Evolutionary conservation across 1,140 invertebrate genomes (phyloP), one percentile per base, ranked within the genome.

Genomic region (Lasioglossum albipes): DNA sequence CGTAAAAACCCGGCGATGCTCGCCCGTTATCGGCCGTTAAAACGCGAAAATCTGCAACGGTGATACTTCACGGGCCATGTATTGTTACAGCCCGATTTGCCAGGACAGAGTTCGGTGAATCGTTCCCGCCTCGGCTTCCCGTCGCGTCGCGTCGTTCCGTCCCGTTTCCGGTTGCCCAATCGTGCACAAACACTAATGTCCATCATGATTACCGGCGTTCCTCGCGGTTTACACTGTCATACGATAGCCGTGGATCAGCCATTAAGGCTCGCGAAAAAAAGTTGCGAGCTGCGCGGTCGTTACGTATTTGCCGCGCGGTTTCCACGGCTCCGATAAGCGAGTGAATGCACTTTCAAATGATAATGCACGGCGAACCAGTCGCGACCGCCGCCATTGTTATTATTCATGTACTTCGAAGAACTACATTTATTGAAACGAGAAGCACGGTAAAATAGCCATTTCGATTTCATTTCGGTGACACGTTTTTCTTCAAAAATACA

Each of bases 1-100:
- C 27, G 71, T 68, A 49, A 49, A 62, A 75, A 66, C 12, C 2
- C 36, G 16, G 10, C n/a, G 3, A 10, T 2, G 6, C 41, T 16
- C 61, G 9, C 59, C 59, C 59, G 10, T 22, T 10, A 31, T 31
- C 20, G 5, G 0, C 9, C 36, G n/a, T 45, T 45, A 16, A 45
- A 59, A 31, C 61, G 13, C 3, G 52, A 41, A 74, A 61, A 67
- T 75, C 52, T 62, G 7, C 22, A 45, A 59, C n/a, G 36, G 45
- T 7, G 41, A 66, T 74, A 42, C 42, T 67, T 79, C 27, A 22
- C 77, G 41, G 10, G 7, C 13, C 77, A 22, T 49, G 70, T 74
- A 75, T 45, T 18, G 75, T 78, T 20, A 54, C 52, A 54, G 52
- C 18, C 6, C 52, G 52, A 16, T 54, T 54, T 36, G 52, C 13